Evolutionary conservation across 2,888 invertebrate species (phyloP).

Genomic region (Omphaloscelis lunosa): DNA sequence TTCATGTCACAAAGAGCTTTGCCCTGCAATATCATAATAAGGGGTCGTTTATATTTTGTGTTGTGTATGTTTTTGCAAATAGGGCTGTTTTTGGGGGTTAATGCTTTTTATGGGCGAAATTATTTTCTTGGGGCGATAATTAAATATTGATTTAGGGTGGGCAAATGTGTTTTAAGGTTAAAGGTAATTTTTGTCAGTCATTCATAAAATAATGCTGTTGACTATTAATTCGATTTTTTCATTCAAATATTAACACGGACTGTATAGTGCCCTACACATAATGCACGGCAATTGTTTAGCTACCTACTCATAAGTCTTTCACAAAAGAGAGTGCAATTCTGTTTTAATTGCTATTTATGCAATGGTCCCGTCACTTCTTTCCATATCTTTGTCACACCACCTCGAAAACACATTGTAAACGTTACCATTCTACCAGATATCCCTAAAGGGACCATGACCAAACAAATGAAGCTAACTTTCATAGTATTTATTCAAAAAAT

Average conservation of each 20-base stretch:
- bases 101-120: neutral
- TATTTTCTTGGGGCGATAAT: neutral
- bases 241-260: neutral
- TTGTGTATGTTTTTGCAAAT: conserved; percentile 40
- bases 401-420: neutral
- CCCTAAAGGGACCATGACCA: conserved; percentile 12
- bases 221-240: neutral
- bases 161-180: neutral
- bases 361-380: neutral
- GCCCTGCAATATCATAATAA: conserved; percentile 66
- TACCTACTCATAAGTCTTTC: neutral
- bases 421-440: neutral
- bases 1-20: conserved; percentile 68
- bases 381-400: neutral
- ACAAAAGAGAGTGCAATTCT: neutral
- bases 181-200: neutral
- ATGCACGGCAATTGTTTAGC: neutral
- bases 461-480: conserved; percentile 27
- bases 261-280: no score
- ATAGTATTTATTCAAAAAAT: conserved; percentile 57
- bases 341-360: no score
- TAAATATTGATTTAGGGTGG: neutral
- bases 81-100: neutral
- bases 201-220: neutral
- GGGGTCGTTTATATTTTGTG: conserved; percentile 43